Evolutionary conservation across 2,113 vertebrate genomes (phyloP), one percentile per base, ranked within the genome.

Genomic region (Vulpes ferrilata): DNA sequence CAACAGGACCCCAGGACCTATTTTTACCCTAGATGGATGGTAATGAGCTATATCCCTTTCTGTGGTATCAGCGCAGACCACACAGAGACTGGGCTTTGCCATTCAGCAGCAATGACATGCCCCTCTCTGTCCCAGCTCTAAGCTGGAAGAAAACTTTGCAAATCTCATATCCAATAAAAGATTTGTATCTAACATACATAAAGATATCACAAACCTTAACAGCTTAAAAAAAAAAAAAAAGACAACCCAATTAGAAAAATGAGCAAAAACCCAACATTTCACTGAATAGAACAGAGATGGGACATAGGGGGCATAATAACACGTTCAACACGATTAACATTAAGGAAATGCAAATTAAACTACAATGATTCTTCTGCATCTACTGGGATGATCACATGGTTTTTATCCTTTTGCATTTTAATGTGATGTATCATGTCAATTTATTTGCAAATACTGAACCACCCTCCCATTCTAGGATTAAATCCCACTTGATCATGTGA

Each of bases 311-410:
- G 55, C 62, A 96, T 25, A 25, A 65, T 76, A 91, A 94, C 25
- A 65, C 57, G 60, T 65, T 84, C 73, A 94, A 81, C 27, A 64
- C 27, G 17, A 82, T 67, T 74, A 59, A 74, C 27, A 94, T 35
- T 88, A 88, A 55, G 74, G 67, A 97, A 95, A 91, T 16, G 3
- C 12, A 91, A 91, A 71, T 71, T 51, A 38, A 83, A 91, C 5
- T 27, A 76, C 35, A 65, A 74, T 43, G 48, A 73, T 73, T 73
- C 69, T 38, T 38, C 20, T 38, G 35, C 38, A 76, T 76, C 38
- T 76, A 76, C 38, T 76, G 73, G 27, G 73, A 76, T 76, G 38
- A 76, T 27, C 73, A 76, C 16, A 76, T 76, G 38, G 38, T 27
- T 76, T 74, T 76, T 76, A 76, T 48, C 38, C 73, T 48, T 48